These are phyloP conservation scores for Mylabris sibirica DNA, from an alignment of 2,888 invertebrate genomes.

Conservation along the genomic window DNA sequence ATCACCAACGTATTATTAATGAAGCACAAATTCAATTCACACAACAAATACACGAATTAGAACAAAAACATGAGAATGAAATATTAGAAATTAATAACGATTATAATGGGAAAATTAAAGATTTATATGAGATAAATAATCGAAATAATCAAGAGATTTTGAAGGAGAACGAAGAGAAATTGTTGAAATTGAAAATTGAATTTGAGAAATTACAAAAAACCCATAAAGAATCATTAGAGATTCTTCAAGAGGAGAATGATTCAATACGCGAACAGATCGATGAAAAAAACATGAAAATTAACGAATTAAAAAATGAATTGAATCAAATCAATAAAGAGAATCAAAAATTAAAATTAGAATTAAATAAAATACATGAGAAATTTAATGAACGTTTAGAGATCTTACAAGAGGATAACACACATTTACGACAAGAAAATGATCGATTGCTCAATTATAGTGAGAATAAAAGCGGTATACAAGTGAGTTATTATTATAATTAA, in stretches of 20 bases:
- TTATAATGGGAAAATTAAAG: conserved; percentile 51
- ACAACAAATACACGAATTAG: conserved; percentile 36
- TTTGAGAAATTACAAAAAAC: conserved; percentile 56
- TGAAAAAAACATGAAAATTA: conserved; percentile 52
- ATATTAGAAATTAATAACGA: conserved; percentile 56
- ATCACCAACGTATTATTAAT: conserved; percentile 54
- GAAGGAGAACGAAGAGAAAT: conserved; percentile 53
- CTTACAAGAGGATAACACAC: conserved; percentile 49
- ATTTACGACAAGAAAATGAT: conserved; percentile 54
- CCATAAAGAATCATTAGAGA: conserved; percentile 57
- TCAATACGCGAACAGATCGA: conserved; percentile 58
- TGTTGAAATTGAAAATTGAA: conserved; percentile 51
- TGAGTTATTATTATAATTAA: conserved; percentile 36
- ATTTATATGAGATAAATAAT: conserved; percentile 50
- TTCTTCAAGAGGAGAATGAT: conserved; percentile 59
- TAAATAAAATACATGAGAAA: conserved; percentile 37
- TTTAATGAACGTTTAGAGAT: conserved; percentile 40
- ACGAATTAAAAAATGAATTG: conserved; percentile 46
- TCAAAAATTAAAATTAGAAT: conserved; percentile 48
- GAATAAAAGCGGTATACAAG: conserved; percentile 52
- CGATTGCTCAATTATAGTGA: conserved; percentile 54
- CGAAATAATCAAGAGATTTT: conserved; percentile 42
- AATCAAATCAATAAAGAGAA: conserved; percentile 42
- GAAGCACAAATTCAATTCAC: conserved; percentile 18
- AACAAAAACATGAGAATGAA: conserved; percentile 51